Conservation (phyloP, 35 echinoderm and acorn worm species). For the Anneissia japonica region DNA sequence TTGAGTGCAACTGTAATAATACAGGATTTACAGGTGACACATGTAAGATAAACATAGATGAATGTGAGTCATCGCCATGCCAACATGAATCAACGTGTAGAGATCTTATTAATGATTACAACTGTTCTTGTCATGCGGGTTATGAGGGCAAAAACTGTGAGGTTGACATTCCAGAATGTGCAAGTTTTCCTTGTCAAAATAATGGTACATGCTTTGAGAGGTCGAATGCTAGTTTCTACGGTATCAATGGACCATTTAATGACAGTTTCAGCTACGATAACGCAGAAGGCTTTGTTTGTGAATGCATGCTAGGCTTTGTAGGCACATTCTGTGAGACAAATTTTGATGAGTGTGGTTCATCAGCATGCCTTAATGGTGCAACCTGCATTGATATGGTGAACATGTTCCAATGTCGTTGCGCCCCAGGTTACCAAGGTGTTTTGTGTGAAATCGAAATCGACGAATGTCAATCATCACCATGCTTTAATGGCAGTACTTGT, state of each 20-base stretch:
- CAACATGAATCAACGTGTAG: neutral
- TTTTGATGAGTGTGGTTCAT: conserved; percentile 6
- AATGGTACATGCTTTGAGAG: conserved; percentile 25
- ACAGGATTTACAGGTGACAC: neutral
- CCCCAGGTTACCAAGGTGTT: conserved; percentile 34
- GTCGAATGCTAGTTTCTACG: conserved; percentile 45
- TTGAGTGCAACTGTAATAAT: conserved; percentile 49
- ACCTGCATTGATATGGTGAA: conserved; percentile 32
- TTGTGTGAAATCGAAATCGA: conserved; percentile 36
- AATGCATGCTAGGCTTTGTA: conserved; percentile 33
- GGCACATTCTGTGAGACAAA: conserved; percentile 3
- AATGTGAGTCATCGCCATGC: neutral
- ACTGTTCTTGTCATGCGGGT: neutral
- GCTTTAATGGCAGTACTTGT: conserved; percentile 48
- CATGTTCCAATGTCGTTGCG: conserved; percentile 42
- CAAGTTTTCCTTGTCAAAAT: conserved; percentile 25
- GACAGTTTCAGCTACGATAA: conserved; percentile 15
- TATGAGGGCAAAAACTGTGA: conserved; percentile 10
- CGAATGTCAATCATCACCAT: conserved; percentile 56
- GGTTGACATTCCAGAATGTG: conserved; percentile 12
- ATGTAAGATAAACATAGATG: conserved; percentile 6
- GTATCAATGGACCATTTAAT: neutral
- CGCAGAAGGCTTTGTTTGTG: conserved; percentile 11
- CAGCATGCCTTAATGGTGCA: conserved; percentile 7
- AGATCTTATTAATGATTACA: neutral